These are phyloP conservation scores for Drosophila mettleri DNA, from an alignment of 2,888 invertebrate species.

Conservation along the genomic window DNA sequence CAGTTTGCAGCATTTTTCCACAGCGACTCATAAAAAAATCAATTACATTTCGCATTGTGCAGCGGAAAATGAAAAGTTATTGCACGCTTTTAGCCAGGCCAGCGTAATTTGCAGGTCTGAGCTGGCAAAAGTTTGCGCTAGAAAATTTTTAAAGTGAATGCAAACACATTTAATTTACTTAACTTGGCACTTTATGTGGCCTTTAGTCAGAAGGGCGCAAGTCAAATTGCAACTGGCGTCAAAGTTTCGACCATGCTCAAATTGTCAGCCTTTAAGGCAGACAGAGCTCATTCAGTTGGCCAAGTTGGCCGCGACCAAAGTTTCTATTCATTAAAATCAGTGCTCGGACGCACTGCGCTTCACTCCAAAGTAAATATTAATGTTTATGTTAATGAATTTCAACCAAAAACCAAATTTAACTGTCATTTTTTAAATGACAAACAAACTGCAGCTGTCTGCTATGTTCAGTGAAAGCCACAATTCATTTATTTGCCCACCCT, in stretches of 20 bases:
- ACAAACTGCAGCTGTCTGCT: conserved; percentile 6
- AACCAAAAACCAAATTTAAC: conserved; percentile 36
- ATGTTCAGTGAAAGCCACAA: conserved; percentile 23
- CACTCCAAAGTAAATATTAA: conserved; percentile 24
- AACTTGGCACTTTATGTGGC: conserved; percentile 57
- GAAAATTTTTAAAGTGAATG: conserved; percentile 46
- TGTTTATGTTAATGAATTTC: conserved; percentile 66
- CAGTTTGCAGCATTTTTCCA: conserved; percentile 10
- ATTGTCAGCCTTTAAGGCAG: conserved; percentile 53
- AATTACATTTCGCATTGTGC: conserved; percentile 53
- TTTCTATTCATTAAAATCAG: conserved; percentile 63
- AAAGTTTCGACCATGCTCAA: conserved; percentile 55
- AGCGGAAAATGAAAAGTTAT: conserved; percentile 75
- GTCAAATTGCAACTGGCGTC: conserved; percentile 55
- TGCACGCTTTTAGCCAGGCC: conserved; percentile 66
- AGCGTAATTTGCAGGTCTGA: conserved; percentile 37
- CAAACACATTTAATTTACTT: conserved; percentile 59
- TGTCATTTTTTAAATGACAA: conserved; percentile 22
- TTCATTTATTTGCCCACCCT: conserved; percentile 45
- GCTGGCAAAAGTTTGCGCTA: conserved; percentile 34
- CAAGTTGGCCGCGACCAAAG: conserved; percentile 50
- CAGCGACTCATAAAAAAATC: conserved; percentile 55
- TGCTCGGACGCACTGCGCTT: conserved; percentile 1
- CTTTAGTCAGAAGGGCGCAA: conserved; percentile 35
- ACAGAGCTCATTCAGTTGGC: neutral